Evolutionary conservation across 2,888 invertebrate species (phyloP).

Genomic region (Siphlonurus alternatus): DNA sequence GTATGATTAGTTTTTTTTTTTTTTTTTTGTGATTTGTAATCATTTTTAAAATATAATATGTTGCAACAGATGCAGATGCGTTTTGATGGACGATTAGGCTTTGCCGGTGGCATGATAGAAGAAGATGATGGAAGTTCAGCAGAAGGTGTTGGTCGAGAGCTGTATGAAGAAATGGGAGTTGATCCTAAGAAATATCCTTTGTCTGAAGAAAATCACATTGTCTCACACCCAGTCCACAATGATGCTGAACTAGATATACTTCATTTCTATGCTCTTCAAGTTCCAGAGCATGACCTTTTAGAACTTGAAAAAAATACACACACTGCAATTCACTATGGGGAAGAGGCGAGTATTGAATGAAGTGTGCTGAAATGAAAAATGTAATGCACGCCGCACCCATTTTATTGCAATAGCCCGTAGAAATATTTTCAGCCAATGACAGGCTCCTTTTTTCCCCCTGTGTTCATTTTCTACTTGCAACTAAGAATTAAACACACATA

Average conservation of each 20-base stretch:
- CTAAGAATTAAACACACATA: too few species aligned
- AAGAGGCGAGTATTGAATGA: neutral
- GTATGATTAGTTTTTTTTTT: neutral
- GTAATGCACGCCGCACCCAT: too few species aligned
- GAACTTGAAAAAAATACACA: neutral
- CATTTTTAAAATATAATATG: too few species aligned
- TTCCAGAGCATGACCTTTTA: neutral
- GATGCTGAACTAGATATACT: neutral
- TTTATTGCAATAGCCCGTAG: too few species aligned
- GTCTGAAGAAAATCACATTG: neutral
- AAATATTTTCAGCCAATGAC: too few species aligned
- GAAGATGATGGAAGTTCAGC: neutral
- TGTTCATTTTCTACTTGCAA: too few species aligned
- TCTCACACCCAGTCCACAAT: neutral
- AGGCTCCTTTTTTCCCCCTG: too few species aligned
- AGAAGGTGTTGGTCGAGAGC: neutral
- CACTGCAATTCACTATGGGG: neutral
- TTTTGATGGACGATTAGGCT: neutral
- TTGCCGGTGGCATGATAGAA: neutral
- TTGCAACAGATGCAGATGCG: neutral
- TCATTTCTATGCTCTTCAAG: conserved; percentile 1
- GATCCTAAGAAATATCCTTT: neutral
- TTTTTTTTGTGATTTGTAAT: too few species aligned
- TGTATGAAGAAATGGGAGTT: neutral
- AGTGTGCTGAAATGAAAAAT: too few species aligned